phyloP scores from a whole-genome alignment of 1,140 invertebrate genomes.

The Aphaenogaster rudis region DNA sequence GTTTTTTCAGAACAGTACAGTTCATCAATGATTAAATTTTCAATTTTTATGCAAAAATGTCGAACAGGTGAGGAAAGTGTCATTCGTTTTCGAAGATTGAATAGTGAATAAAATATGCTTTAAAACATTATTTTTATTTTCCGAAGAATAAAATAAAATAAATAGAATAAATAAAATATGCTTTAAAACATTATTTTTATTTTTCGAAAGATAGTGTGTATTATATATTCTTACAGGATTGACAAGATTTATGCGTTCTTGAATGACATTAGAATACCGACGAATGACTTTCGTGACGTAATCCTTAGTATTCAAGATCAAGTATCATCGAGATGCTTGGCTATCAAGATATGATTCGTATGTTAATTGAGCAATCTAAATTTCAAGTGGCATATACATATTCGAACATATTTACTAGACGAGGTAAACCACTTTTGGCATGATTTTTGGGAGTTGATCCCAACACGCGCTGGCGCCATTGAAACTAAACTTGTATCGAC shows the following conservation, averaged over 20 bases:
- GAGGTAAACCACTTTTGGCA: slow-evolving; percentile 26
- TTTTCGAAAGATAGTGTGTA: not conserved
- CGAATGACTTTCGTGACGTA: not conserved
- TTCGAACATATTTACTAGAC: slow-evolving; percentile 4
- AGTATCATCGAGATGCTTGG: not conserved
- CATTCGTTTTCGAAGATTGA: not conserved
- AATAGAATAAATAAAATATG: not conserved
- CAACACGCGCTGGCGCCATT: not conserved
- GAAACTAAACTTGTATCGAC: slow-evolving; percentile 41
- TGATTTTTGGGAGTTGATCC: slow-evolving; percentile 29
- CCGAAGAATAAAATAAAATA: no score
- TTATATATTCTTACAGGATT: not conserved
- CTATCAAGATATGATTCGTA: slow-evolving; percentile 7
- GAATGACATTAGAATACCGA: not conserved
- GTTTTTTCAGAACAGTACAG: not conserved
- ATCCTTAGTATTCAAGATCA: slow-evolving; percentile 4
- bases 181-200: slow-evolving; percentile 1
- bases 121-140: slow-evolving; percentile 14
- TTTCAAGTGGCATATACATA: not conserved
- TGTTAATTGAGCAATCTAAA: slow-evolving; percentile 33
- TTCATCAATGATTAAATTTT: slow-evolving; percentile 6
- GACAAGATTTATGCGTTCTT: not conserved
- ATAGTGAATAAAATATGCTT: not conserved
- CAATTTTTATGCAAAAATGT: slow-evolving; percentile 25
- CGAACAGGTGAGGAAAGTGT: not conserved